Conservation (phyloP, 2,888 invertebrate species). For the Tryphoninae sp. region DNA sequence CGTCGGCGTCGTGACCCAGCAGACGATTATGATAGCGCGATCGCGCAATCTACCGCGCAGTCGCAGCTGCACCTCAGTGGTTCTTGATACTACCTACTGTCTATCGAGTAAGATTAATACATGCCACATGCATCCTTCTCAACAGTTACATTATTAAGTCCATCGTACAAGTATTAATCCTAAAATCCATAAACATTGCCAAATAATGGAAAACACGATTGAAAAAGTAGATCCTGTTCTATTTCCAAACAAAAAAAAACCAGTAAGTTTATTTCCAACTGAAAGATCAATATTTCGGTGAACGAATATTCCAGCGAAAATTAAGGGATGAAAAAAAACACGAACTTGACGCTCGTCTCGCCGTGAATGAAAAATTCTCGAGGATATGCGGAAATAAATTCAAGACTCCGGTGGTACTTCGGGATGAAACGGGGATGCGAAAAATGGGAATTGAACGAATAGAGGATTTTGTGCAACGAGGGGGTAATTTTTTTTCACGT, state of each 20-base stretch:
- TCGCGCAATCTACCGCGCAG: constrained; percentile 55
- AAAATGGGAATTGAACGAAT: neutral
- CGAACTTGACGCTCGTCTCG: neutral
- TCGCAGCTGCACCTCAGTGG: constrained; percentile 11
- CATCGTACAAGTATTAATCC: constrained; percentile 36
- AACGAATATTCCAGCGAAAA: neutral
- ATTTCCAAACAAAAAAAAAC: too few species aligned
- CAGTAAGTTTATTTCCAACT: too few species aligned
- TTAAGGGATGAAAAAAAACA: neutral
- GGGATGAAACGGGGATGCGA: neutral
- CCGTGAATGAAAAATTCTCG: constrained; percentile 17
- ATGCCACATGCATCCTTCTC: constrained; percentile 20
- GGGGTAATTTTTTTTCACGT: constrained; percentile 38
- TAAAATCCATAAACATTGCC: constrained; percentile 41
- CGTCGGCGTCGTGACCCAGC: constrained; percentile 57
- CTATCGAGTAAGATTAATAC: constrained; percentile 41
- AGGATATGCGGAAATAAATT: constrained; percentile 40
- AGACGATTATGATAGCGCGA: constrained; percentile 59
- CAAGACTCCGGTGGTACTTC: neutral
- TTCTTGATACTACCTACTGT: constrained; percentile 38
- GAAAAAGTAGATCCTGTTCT: neutral
- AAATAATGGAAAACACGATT: constrained; percentile 20
- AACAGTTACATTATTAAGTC: constrained; percentile 19
- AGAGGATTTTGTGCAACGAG: constrained; percentile 18
- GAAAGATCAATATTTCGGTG: neutral